Evolutionary conservation across 2,113 vertebrate species (phyloP).

Genomic region (Trachemys scripta): DNA sequence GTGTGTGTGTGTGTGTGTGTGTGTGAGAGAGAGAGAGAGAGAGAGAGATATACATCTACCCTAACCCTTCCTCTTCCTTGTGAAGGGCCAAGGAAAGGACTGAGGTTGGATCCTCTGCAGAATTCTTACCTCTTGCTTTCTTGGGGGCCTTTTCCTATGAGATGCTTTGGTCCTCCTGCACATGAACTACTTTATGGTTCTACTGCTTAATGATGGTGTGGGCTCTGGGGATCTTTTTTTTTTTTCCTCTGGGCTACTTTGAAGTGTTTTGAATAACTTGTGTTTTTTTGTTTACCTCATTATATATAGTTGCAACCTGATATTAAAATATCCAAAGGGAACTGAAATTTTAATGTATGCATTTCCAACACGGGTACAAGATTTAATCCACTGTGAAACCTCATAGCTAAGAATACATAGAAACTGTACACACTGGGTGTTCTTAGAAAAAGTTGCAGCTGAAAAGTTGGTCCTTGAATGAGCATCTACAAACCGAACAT

Average conservation of each 20-base stretch:
- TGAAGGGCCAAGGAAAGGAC: neutral
- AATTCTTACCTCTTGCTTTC: no score
- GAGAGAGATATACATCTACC: no score
- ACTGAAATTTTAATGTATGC: neutral
- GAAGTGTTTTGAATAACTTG: neutral
- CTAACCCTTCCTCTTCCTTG: neutral
- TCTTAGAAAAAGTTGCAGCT: neutral
- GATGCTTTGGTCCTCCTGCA: neutral
- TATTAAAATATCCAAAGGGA: slow-evolving; percentile 30
- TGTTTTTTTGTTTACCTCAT: neutral
- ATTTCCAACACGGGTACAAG: slow-evolving; percentile 31
- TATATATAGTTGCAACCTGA: neutral
- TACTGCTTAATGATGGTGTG: neutral
- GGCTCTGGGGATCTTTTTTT: neutral
- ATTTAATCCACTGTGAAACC: slow-evolving; percentile 6
- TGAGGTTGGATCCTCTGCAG: no score
- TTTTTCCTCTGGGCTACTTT: neutral
- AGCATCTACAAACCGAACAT: neutral
- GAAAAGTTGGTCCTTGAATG: neutral
- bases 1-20: no score
- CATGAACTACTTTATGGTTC: neutral
- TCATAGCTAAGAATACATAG: slow-evolving; percentile 4
- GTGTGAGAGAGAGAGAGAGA: no score
- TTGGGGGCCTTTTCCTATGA: no score
- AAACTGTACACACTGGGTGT: neutral